Base-by-base conservation (phyloP, 2,113 vertebrate genomes). In the Parotia lawesii region DNA sequence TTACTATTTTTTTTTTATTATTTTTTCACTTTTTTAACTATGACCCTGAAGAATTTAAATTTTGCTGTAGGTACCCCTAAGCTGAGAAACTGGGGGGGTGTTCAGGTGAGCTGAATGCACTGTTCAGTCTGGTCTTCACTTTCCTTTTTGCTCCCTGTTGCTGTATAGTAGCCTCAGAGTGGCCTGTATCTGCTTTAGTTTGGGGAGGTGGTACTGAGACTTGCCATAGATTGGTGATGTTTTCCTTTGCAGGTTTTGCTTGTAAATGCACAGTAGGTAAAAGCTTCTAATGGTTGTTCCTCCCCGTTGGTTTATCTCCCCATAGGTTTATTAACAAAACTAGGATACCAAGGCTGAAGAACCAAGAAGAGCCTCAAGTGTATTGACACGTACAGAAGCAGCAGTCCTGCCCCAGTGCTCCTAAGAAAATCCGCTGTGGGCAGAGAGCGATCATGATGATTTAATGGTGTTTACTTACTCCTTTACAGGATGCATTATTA, bases 291-390 rank as follows among this genome's bases (percentile, higher is more conserved):
- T 98, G 98, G 98, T 98, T 98, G 95, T 98, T 99, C 99, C 99
- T 99, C 99, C 99, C 98, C 99, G 4, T 99, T 99, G 99, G 98
- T 99, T 99, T 99, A 99, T 99, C 98, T 99, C 98, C 99, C 98
- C 98, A 98, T 99, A 99, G 99, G 99, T 99, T 99, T 99, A 99
- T 99, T 99, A 99, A 98, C 98, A 98, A 98, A 98, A 98, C 99
- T 99, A 99, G 98, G 98, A 99, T 98, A 98, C 98, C 98, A 98
- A 98, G 99, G 99, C 98, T 98, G 99, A 99, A 98, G 99, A 98
- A 98, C 98, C 98, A 98, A 98, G 99, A 98, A 98, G 99, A 99
- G 98, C 97, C 98, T 98, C 99, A 98, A 99, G 99, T 99, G 98
- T 99, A 99, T 99, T 99, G 99, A 99, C 98, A 99, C 99, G 99